phyloP scores from a whole-genome alignment of 2,888 invertebrate species.

The Sphaerophoria rueppellii region DNA sequence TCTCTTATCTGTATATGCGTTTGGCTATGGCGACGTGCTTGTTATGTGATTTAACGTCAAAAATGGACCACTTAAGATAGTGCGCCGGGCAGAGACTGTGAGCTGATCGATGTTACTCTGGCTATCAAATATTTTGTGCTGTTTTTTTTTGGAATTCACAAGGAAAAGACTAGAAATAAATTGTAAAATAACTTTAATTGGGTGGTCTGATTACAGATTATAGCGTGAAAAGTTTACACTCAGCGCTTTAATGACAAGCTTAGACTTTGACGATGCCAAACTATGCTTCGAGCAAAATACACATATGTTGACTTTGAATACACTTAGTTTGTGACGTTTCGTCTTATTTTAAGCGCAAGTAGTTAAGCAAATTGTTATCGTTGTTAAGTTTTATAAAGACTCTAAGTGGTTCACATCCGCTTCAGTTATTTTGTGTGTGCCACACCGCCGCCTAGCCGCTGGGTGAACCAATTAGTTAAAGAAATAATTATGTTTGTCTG shows the following conservation, averaged over 20 bases:
- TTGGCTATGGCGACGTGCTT: conserved; percentile 1
- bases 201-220: conserved; percentile 55
- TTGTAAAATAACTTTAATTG: conserved; percentile 56
- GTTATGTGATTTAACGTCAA: conserved; percentile 44
- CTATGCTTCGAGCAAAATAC: conserved; percentile 33
- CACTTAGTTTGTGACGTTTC: not conserved
- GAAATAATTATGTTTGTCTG: conserved; percentile 67
- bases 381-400: conserved; percentile 56
- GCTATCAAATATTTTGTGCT: conserved; percentile 1
- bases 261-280: conserved; percentile 48
- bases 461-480: conserved; percentile 53
- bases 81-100: not conserved
- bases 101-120: conserved; percentile 32
- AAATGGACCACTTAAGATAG: conserved; percentile 51
- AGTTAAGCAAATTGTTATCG: conserved; percentile 52
- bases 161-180: conserved; percentile 52
- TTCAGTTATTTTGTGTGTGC: conserved; percentile 29
- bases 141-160: conserved; percentile 13
- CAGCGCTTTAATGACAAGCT: conserved; percentile 39
- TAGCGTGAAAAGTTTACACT: conserved; percentile 34
- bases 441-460: not conserved
- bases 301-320: conserved; percentile 60
- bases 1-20: no score
- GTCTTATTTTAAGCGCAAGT: not conserved
- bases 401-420: conserved; percentile 65